Percentiles rank a stretch among this genome's conserved stretches.
Conservation (phyloP, 2,797 vertebrate genomes). For the Telmatherina bonti region DNA sequence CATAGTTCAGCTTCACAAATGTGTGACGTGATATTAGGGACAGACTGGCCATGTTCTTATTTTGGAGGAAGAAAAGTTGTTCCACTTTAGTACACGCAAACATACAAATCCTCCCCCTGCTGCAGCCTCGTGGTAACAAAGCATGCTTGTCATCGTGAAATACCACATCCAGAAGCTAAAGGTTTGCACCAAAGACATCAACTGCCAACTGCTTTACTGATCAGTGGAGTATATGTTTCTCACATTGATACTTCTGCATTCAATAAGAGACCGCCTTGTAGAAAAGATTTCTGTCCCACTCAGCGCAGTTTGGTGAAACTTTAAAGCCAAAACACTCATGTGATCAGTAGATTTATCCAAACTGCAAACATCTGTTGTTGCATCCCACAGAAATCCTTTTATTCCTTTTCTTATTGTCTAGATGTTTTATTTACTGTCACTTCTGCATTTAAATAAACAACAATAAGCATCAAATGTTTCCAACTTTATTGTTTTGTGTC, state of each 20-base stretch:
- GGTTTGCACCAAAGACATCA: neutral
- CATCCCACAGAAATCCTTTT: too few species aligned
- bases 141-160: neutral
- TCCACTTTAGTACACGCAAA: neutral
- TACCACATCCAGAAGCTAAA: neutral
- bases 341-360: too few species aligned
- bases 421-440: too few species aligned
- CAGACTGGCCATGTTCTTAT: neutral
- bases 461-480: too few species aligned
- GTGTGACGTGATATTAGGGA: neutral
- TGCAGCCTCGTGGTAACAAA: neutral
- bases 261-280: too few species aligned
- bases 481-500: too few species aligned
- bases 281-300: too few species aligned
- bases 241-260: neutral
- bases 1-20: neutral
- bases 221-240: neutral
- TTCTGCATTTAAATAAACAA: too few species aligned
- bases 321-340: too few species aligned
- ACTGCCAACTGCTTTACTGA: neutral
- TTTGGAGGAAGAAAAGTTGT: neutral
- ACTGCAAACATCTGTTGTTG: too few species aligned
- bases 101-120: neutral
- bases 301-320: too few species aligned
- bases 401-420: too few species aligned